Evolutionary conservation across 1,140 invertebrate species (phyloP), one percentile per base, ranked within the genome.

Genomic region (Tyrophagus putrescentiae): DNA sequence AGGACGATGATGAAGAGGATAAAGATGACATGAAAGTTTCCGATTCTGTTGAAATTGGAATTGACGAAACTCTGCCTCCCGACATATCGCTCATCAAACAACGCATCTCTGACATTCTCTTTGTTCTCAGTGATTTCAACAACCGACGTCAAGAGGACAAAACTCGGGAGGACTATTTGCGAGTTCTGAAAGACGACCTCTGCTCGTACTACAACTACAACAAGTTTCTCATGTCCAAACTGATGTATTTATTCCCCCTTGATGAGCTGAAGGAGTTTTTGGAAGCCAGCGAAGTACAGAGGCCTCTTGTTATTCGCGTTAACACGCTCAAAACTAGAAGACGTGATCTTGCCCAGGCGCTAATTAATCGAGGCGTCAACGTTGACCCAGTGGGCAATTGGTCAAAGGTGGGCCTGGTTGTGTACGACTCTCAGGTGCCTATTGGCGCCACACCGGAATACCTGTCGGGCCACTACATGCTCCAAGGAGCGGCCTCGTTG

Each of bases 401-500:
- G 96, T 92, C 91, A 27, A 98, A 96, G 79, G 87, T 98, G 45
- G 96, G 96, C 27, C 76, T 99, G 25, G 89, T 98, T 7, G 79
- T 99, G 1, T 98, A 93, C 73, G 91, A 89, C 66, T 86, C 90
- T 1, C 87, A 92, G 71, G 92, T 98, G 3, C 93, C 95, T 4
- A 77, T 99, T 69, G 95, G 96, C 56, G 96, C 96, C 3, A 99
- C 96, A 16, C 94, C 96, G 1, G 95, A 99, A 76, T 99, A 99
- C 76, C 76, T 99, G 56, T 91, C 92, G 58, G 96, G 96, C 0
- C 93, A 99, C 72, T 99, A 99, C 69, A 92, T 98, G 67, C 77
- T 98, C 57, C 96, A 99, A 72, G 96, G 95, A 13, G 93, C 93
- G 42, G 93, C 93, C 39, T 93, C 91, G 0, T 72, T 98, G 21